These are phyloP conservation scores for Andrena flavipes DNA, from an alignment of 2,888 invertebrate genomes.

Conservation along the genomic window DNA sequence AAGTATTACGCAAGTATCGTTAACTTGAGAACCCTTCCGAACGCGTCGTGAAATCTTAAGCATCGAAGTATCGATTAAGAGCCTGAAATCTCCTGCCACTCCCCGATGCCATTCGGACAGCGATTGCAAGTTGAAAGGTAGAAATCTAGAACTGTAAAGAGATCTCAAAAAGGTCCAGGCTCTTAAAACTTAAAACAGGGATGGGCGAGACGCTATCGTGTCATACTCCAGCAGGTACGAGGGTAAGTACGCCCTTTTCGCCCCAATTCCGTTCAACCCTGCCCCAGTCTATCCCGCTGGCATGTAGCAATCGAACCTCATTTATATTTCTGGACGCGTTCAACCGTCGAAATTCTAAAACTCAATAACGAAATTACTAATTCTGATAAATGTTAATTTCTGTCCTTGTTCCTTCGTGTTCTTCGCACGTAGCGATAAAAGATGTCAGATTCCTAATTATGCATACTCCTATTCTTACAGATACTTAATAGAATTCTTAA, in stretches of 20 bases:
- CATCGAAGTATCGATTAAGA: conserved; percentile 72
- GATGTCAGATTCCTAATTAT: background rate
- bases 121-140: conserved; percentile 40
- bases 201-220: conserved; percentile 72
- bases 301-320: conserved; percentile 72
- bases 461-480: background rate
- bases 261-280: conserved; percentile 76
- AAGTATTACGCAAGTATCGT: background rate
- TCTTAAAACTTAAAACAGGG: conserved; percentile 34
- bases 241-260: conserved; percentile 69
- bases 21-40: background rate
- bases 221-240: conserved; percentile 72
- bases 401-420: background rate
- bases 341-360: conserved; percentile 57
- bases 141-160: conserved; percentile 60
- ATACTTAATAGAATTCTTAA: background rate
- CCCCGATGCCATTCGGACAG: conserved; percentile 49
- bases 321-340: conserved; percentile 76
- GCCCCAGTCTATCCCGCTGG: conserved; percentile 54
- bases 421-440: background rate
- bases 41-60: conserved; percentile 57
- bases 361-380: conserved; percentile 5
- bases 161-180: conserved; percentile 56
- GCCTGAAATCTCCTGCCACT: conserved; percentile 61
- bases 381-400: conserved; percentile 17